Base-by-base conservation (phyloP, 2,113 vertebrate genomes). In the Cottus gobio region DNA sequence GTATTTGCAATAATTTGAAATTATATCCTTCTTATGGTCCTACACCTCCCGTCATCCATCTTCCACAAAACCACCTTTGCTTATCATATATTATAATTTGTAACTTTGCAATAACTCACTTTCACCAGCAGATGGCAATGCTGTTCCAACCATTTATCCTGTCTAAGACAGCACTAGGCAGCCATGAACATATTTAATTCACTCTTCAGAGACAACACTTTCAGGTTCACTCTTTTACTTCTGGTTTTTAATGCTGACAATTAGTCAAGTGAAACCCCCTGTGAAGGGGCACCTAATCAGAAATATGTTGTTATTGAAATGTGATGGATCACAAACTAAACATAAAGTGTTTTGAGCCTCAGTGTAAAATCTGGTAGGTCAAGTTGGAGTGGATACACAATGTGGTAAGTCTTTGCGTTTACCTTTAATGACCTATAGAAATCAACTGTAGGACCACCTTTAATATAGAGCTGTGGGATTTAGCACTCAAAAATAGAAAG, bases 51-150 rank as follows among this genome's bases (percentile, higher is more conserved):
- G 16, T 30, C 31, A 31, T 34, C 22, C 13, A 61, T 50, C n/a
- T 65, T 28, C 44, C 7, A 57, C 12, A 48, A 73, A 37, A 65
- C 3, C 9, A 37, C n/a, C 37, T 60, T 52, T 28, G 6, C 16
- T 34, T 2, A 5, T 42, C 18, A 39, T 22, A 3, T 46, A 15
- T 44, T 54, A n/a, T 2, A 13, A 58, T 10, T 2, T 22, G 5
- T 30, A 1, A 65, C 3, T 61, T 0, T 88, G 86, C 83, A 84
- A 73, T 83, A 28, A 39, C 5, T 37, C 0, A 0, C 7, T 60
- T n/a, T 42, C 0, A 75, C 85, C 93, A 90, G 89, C 79, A 93
- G 91, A 81, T 91, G 91, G 83, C 89, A 82, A 5, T 88, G 76
- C 61, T 75, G 71, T 46, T 88, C 76, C 44, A 87, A 62, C n/a